These are phyloP conservation scores for Sebastes dallii DNA, from an alignment of 2,797 vertebrate species.

Conservation along the genomic window DNA sequence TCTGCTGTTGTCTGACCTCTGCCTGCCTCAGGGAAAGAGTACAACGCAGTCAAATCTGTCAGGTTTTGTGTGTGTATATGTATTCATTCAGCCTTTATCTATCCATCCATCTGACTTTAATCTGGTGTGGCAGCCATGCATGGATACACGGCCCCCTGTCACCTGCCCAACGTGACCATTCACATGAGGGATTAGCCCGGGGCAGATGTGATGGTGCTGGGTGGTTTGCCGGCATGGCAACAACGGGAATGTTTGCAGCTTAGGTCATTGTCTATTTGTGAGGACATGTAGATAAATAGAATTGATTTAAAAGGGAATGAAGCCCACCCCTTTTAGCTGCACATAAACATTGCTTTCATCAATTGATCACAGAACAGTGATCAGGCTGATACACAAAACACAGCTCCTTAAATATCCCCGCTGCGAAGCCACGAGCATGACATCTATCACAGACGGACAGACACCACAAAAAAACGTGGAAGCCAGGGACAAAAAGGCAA, in stretches of 20 bases:
- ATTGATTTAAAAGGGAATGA: background rate
- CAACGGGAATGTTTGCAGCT: background rate
- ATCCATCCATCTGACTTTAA: constrained; percentile 47
- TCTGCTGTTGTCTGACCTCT: constrained; percentile 16
- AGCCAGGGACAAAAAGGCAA: constrained; percentile 11
- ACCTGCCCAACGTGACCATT: constrained; percentile 52
- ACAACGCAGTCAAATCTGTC: constrained; percentile 2
- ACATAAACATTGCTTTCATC: background rate
- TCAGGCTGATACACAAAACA: background rate
- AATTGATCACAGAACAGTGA: background rate
- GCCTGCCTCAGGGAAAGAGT: background rate
- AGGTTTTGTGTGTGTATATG: constrained; percentile 4
- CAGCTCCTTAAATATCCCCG: background rate
- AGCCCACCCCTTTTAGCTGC: background rate
- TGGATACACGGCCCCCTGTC: constrained; percentile 12
- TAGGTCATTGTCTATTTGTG: background rate
- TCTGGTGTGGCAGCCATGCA: constrained; percentile 44
- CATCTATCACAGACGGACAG: background rate
- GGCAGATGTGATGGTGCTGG: constrained; percentile 3
- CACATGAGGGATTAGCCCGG: constrained; percentile 40
- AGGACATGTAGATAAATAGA: background rate
- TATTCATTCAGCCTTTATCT: constrained; percentile 34
- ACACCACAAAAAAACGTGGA: background rate
- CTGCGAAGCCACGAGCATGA: constrained; percentile 3
- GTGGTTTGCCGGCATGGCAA: background rate